Evolutionary conservation across 2,113 vertebrate species (phyloP), one percentile per base, ranked within the genome.

Genomic region (Ochotona princeps): DNA sequence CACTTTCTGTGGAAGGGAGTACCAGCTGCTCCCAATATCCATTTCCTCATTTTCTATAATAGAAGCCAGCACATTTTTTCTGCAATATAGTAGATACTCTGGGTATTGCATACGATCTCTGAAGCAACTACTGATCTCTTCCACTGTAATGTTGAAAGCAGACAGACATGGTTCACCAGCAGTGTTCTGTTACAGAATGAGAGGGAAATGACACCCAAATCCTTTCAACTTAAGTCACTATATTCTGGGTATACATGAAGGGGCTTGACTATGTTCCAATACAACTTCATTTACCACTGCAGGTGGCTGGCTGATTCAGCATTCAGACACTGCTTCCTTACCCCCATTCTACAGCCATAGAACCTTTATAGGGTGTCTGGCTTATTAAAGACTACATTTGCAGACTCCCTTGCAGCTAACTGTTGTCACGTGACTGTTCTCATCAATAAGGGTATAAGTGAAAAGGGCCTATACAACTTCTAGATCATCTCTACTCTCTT

Each of bases 381-480:
- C 38, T 66, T 38, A 30, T 60, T 90, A 21, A 66, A 18, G 32
- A 49, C 23, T 63, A 44, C 12, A 60, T 10, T 28, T 95, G 74
- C 51, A 88, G 70, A 35, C 51, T 92, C 79, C 78, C 81, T 79
- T 85, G 70, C 10, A 80, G 85, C 79, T 63, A 49, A 57, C 30
- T 32, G 12, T 47, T 67, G 76, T 38, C 28, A 51, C 7, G 13
- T 73, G 47, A 69, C 23, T n/a, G 26, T 60, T 75, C 54, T 38
- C 51, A 21, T 23, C 44, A 88, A 38, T 0, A 57, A 70, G 28
- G 26, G 76, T 23, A 30, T 61, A 20, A 90, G 65, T 44, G 66
- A 84, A 74, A 83, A 90, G 28, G n/a, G 74, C 28, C 8, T 12
- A 72, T 26, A 51, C 30, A 47, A 49, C 30, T 93, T 80, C 30